These are phyloP conservation scores for Dicranocentrus wangi DNA, from an alignment of 2,888 invertebrate species.

Conservation along the genomic window DNA sequence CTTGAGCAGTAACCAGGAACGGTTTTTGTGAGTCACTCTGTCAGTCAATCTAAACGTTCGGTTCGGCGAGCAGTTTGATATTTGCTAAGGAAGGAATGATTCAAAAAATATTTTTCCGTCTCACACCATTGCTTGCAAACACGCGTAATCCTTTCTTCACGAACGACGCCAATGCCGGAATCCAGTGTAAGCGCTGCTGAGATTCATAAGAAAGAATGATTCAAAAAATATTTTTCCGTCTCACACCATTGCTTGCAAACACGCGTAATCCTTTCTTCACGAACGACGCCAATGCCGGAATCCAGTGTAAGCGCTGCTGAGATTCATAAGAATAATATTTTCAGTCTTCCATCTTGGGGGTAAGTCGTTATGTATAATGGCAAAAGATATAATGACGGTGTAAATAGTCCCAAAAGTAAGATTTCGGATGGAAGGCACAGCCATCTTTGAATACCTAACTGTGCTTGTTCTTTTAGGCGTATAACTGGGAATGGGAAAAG, in stretches of 20 bases:
- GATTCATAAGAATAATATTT: constrained; percentile 30
- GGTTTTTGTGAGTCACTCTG: constrained; percentile 11
- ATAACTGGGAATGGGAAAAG: too few relatives aligned
- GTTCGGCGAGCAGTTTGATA: neutral
- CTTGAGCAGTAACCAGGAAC: neutral
- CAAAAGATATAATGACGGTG: constrained; percentile 27
- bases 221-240: constrained; percentile 1
- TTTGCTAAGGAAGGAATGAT: neutral
- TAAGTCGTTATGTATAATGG: constrained; percentile 40
- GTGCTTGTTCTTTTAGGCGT: neutral
- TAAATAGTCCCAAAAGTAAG: constrained; percentile 48
- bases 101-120: neutral
- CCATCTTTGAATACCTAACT: too few relatives aligned
- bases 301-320: neutral
- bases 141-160: constrained; percentile 12
- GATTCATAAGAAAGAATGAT: constrained; percentile 15
- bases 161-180: neutral
- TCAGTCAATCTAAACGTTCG: constrained; percentile 17
- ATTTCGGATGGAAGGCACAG: constrained; percentile 4
- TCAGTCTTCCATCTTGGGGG: neutral
- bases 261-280: constrained; percentile 12
- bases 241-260: constrained; percentile 5
- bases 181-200: neutral
- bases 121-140: constrained; percentile 5
- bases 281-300: neutral